Conservation (phyloP, 2,797 vertebrate species). For the Galaxias olidus region DNA sequence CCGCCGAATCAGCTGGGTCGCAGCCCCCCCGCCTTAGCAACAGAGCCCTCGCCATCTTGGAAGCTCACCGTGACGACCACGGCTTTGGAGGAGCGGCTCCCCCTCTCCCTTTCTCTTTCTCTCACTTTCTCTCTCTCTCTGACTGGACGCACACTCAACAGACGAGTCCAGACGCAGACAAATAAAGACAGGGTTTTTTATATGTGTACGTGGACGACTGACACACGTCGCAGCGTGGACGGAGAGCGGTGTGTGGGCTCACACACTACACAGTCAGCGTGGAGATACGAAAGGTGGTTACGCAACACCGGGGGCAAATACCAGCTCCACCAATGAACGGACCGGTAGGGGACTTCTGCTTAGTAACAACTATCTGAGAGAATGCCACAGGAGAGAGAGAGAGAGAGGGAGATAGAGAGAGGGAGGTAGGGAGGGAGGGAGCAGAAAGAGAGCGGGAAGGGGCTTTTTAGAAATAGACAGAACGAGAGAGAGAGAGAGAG, state of each 20-base stretch:
- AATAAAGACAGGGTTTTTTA: too few species aligned
- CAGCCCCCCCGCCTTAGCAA: slow-evolving; percentile 33
- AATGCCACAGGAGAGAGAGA: slow-evolving; percentile 35
- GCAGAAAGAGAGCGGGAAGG: slow-evolving; percentile 17
- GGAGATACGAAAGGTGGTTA: slow-evolving; percentile 55
- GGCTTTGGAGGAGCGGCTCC: too few species aligned
- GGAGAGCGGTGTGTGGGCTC: too few species aligned
- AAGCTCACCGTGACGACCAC: slow-evolving; percentile 29
- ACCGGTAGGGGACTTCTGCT: slow-evolving; percentile 66
- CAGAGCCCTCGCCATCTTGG: slow-evolving; percentile 22
- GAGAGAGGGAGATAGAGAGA: slow-evolving; percentile 1
- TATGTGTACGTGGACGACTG: too few species aligned
- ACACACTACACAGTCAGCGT: slow-evolving; percentile 35
- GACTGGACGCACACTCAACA: neutral
- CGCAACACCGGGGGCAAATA: slow-evolving; percentile 59
- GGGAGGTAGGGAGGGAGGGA: slow-evolving; percentile 23
- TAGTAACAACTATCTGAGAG: slow-evolving; percentile 61
- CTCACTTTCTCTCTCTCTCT: neutral
- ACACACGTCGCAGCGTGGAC: too few species aligned
- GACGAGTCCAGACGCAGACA: too few species aligned
- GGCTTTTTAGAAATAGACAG: too few species aligned
- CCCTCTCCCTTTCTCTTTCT: neutral
- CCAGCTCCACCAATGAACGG: slow-evolving; percentile 67
- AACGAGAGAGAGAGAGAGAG: slow-evolving; percentile 24
- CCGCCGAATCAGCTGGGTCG: slow-evolving; percentile 33